Evolutionary conservation across 1,140 invertebrate genomes (phyloP).

Genomic region (Danaus melanippus): DNA sequence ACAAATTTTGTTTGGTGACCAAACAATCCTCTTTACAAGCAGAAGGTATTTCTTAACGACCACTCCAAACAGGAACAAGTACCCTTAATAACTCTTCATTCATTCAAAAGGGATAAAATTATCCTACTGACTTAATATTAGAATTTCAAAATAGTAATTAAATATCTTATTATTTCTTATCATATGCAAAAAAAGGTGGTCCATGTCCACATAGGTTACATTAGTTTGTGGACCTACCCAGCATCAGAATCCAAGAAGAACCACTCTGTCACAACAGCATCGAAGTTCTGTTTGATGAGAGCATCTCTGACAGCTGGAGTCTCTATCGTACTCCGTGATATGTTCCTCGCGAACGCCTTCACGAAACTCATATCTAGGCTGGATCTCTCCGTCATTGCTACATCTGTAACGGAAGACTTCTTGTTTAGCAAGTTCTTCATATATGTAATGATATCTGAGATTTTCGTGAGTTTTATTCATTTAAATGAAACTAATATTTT

Average conservation of each 20-base stretch:
- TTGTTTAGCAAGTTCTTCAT: too few species aligned
- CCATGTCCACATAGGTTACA: background rate
- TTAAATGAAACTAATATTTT: too few species aligned
- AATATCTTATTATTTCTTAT: too few species aligned
- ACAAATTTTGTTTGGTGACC: too few species aligned
- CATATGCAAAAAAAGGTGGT: background rate
- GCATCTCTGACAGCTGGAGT: conserved; percentile 12
- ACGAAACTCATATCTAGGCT: conserved; percentile 13
- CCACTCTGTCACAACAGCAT: conserved; percentile 39
- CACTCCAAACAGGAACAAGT: background rate
- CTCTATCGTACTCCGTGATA: conserved; percentile 16
- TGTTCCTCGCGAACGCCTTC: conserved; percentile 25
- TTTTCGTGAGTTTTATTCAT: too few species aligned
- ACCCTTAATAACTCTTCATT: background rate
- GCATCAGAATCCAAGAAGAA: conserved; percentile 38
- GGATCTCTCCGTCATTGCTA: conserved; percentile 20
- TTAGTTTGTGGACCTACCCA: conserved; percentile 26
- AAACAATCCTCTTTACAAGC: too few species aligned
- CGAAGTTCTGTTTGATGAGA: conserved; percentile 26
- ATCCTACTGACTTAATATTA: background rate
- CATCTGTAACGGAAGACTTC: conserved; percentile 15
- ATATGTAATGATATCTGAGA: too few species aligned
- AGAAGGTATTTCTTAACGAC: too few species aligned
- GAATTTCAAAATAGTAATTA: too few species aligned
- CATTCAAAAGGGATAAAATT: background rate